These are phyloP conservation scores for Carlito syrichta DNA, from an alignment of 2,113 vertebrate genomes.

Conservation along the genomic window DNA sequence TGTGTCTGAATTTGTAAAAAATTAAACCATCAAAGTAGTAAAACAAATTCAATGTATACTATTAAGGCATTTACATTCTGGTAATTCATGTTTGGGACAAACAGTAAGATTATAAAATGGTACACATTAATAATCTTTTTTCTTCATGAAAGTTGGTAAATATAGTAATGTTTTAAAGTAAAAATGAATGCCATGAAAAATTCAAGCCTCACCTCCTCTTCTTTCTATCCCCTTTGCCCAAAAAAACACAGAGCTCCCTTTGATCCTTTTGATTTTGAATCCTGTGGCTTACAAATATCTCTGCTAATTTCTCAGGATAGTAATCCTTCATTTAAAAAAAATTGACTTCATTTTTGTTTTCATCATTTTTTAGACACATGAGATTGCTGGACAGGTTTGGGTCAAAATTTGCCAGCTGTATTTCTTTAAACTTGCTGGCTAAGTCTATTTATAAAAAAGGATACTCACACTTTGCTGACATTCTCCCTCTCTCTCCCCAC, in stretches of 20 bases:
- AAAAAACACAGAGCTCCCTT: not conserved
- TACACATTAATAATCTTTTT: not conserved
- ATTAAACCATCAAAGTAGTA: not conserved
- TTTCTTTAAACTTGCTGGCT: not conserved
- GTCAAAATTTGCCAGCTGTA: not conserved
- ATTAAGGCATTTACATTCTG: not conserved
- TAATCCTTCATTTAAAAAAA: not conserved
- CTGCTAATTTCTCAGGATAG: not conserved
- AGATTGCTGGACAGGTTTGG: not conserved
- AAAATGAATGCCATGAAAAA: not conserved
- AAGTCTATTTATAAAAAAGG: not conserved
- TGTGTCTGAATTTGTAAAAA: conserved; percentile 2
- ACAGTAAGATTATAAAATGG: not conserved
- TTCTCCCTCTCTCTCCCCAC: not conserved
- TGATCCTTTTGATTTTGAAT: not conserved
- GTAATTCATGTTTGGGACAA: not conserved
- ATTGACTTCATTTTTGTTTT: not conserved
- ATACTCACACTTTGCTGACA: fast-evolving
- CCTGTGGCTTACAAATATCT: not conserved
- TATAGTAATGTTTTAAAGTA: not conserved
- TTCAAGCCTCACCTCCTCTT: not conserved
- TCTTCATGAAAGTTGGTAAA: not conserved
- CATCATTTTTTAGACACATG: not conserved
- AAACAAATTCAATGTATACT: not conserved
- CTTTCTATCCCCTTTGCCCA: not conserved